Percentiles rank a stretch among this genome's conserved stretches.
phyloP scores from a whole-genome alignment of 2,888 invertebrate species.

The Lasioglossum figueresi region DNA sequence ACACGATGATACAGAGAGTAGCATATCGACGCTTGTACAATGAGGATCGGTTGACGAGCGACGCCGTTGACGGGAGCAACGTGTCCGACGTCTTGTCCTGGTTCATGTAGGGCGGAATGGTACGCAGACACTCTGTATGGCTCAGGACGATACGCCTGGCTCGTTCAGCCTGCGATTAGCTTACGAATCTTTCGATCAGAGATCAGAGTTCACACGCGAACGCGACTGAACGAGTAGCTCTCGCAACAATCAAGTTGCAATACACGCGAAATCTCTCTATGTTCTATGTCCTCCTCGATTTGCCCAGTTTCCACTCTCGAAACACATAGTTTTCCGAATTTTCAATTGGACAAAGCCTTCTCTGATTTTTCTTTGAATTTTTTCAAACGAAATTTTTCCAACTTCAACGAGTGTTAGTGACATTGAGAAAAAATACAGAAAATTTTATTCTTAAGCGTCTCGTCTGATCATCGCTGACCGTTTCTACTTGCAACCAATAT shows the following conservation, averaged over 20 bases:
- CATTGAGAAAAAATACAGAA: too few species aligned
- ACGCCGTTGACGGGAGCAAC: conserved; percentile 43
- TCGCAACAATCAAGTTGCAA: not conserved
- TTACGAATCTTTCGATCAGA: conserved; percentile 4
- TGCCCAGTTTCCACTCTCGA: too few species aligned
- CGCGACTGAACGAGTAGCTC: not conserved
- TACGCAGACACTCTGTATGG: conserved; percentile 77
- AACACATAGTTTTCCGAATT: not conserved
- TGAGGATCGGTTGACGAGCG: conserved; percentile 5
- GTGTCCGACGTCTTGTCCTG: conserved; percentile 75
- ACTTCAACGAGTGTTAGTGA: not conserved
- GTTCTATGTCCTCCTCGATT: too few species aligned
- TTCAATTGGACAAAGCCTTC: too few species aligned
- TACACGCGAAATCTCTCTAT: not conserved
- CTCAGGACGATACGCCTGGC: conserved; percentile 77
- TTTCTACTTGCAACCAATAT: not conserved
- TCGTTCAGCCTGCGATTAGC: conserved; percentile 57
- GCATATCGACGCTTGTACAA: not conserved
- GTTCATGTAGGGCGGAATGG: conserved; percentile 75
- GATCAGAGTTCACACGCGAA: not conserved
- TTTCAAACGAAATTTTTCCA: not conserved
- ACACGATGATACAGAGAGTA: not conserved
- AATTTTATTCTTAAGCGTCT: not conserved
- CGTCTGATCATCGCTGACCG: not conserved
- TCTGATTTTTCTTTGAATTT: not conserved